phyloP scores from a whole-genome alignment of 2,113 vertebrate species.

The Holacanthus passer region DNA sequence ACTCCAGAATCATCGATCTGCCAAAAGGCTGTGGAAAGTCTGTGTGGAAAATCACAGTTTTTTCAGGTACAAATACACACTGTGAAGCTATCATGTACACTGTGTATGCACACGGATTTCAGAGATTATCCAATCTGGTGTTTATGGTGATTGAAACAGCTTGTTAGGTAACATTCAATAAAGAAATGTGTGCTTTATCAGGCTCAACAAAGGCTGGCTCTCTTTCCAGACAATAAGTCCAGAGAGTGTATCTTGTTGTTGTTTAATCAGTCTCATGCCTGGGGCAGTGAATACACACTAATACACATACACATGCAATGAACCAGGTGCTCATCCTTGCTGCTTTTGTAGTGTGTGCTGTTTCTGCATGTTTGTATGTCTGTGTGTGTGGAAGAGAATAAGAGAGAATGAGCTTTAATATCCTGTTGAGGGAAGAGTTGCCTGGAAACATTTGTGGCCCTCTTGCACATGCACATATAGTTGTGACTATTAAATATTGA shows the following conservation, averaged over 20 bases:
- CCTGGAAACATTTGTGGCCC: constrained; percentile 39
- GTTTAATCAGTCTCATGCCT: constrained; percentile 4
- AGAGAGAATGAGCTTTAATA: constrained; percentile 64
- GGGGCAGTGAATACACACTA: constrained; percentile 5
- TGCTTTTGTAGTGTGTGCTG: constrained; percentile 4
- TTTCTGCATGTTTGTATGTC: constrained; percentile 5
- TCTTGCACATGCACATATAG: neutral
- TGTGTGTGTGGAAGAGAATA: neutral
- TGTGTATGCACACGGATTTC: neutral
- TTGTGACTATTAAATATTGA: constrained; percentile 1
- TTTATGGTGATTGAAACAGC: neutral
- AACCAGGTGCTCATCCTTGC: constrained; percentile 5
- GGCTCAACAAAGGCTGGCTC: neutral
- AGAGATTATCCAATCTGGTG: neutral
- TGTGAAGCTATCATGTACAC: accelerated
- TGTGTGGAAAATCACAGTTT: constrained; percentile 99
- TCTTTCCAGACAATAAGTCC: neutral
- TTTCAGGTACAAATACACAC: constrained; percentile 89
- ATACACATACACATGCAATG: constrained; percentile 13
- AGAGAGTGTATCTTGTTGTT: constrained; percentile 18
- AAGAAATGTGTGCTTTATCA: constrained; percentile 1
- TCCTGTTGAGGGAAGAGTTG: constrained; percentile 55
- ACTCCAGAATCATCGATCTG: constrained; percentile 94
- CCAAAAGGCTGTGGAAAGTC: constrained; percentile 97
- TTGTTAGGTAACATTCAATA: neutral